Evolutionary conservation across 2,113 vertebrate genomes (phyloP).

Genomic region (Halichoerus grypus): DNA sequence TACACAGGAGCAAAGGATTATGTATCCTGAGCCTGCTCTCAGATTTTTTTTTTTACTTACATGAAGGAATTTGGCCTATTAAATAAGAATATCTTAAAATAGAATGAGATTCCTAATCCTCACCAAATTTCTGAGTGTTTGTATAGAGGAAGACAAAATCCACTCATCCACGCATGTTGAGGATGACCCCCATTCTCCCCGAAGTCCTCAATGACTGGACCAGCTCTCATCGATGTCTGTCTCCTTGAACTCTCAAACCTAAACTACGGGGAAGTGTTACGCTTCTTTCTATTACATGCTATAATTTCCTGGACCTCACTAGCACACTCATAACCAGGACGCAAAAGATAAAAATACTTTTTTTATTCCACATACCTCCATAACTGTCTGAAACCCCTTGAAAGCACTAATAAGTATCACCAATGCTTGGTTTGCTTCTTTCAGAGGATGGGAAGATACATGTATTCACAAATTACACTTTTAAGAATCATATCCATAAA

Average conservation of each 20-base stretch:
- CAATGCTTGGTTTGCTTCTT: background rate
- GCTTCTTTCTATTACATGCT: background rate
- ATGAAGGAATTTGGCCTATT: background rate
- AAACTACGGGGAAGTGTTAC: background rate
- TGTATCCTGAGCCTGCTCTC: background rate
- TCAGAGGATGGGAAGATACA: background rate
- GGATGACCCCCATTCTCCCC: background rate
- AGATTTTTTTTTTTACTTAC: background rate
- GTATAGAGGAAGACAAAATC: background rate
- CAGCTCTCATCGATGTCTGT: background rate
- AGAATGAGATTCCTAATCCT: background rate
- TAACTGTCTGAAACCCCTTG: background rate
- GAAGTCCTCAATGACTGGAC: background rate
- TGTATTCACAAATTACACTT: background rate
- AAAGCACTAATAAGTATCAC: background rate
- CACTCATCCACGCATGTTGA: background rate
- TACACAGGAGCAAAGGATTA: background rate
- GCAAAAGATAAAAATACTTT: background rate
- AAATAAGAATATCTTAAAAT: background rate
- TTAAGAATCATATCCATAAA: background rate
- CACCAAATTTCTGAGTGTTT: background rate
- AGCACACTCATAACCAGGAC: background rate
- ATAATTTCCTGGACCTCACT: background rate
- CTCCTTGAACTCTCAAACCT: background rate
- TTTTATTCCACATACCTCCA: background rate